Evolutionary conservation across 2,113 vertebrate genomes (phyloP).

Genomic region (Myrmecobius fasciatus): DNA sequence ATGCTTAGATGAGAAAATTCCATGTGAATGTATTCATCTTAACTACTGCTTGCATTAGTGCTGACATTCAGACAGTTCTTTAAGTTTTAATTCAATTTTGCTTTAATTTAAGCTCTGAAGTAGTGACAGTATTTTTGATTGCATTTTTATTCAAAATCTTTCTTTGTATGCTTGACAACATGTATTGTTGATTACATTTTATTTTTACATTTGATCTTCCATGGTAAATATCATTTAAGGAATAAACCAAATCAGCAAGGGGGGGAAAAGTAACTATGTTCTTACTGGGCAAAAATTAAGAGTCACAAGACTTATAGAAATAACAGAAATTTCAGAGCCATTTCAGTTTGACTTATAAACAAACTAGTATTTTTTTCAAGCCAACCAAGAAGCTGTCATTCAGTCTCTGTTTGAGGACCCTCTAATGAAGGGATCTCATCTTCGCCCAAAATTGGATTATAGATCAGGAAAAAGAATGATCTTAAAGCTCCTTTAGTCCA

Average conservation of each 20-base stretch:
- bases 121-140: not conserved
- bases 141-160: constrained; percentile 17
- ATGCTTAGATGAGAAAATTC: not conserved
- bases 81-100: constrained; percentile 3
- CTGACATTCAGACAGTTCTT: not conserved
- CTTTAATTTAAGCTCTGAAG: constrained; percentile 7
- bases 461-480: not conserved
- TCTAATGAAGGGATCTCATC: not conserved
- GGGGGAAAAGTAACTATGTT: not conserved
- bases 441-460: not conserved
- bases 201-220: not conserved
- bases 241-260: not conserved
- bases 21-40: not conserved
- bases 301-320: not conserved
- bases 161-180: not conserved
- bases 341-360: not conserved
- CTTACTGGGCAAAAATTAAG: not conserved
- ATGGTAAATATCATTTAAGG: constrained; percentile 44
- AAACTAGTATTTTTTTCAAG: not conserved
- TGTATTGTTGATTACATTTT: not conserved
- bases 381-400: not conserved
- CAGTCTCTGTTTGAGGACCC: not conserved
- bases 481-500: not conserved
- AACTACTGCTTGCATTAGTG: not conserved
- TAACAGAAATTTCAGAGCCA: not conserved